Base-by-base conservation (phyloP, 2,113 vertebrate species). In the Oryzias celebensis region DNA sequence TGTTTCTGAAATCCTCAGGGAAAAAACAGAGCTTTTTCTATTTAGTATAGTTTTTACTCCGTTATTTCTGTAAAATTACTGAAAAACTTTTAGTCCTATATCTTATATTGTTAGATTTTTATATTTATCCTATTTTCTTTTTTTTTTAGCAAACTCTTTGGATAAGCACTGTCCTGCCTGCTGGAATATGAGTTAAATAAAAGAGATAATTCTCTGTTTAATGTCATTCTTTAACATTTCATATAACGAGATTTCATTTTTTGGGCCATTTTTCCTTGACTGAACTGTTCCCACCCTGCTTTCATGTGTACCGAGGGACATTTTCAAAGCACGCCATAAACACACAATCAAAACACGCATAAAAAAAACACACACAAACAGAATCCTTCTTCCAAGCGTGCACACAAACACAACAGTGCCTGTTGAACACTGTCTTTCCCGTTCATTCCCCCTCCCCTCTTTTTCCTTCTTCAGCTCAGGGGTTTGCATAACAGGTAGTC, bases 401-500 rank as follows among this genome's bases (percentile, higher is more conserved):
- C 76, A 68, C 83, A 77, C 85, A 86, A 72, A 80, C 80, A 83
- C 64, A 36, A 75, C 69, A 72, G 73, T 74, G 87, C 65, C 71
- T 52, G 82, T 83, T 70, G 52, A 88, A 88, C 79, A 79, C 83
- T 81, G 83, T 90, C 87, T 89, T 87, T 89, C 77, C 85, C 77
- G 77, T 85, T 68, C 76, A 14, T 68, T 61, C 64, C 71, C 65
- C 81, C 64, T 84, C 85, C 89, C 80, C 52, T 86, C 78, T 77
- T 82, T 84, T 89, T 82, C 88, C 87, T 91, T 84, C 87, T 88
- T 73, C 82, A 75, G 67, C 71, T 84, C 49, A 57, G 77, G 80
- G 85, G 75, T 95, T 96, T 96, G 93, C 95, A 96, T 97, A 96
- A 98, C 96, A 98, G 97, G 97, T 98, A 96, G 95, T 94, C 93